Evolutionary conservation across 2,888 invertebrate species (phyloP).

Genomic region (Yponomeuta malinellus): DNA sequence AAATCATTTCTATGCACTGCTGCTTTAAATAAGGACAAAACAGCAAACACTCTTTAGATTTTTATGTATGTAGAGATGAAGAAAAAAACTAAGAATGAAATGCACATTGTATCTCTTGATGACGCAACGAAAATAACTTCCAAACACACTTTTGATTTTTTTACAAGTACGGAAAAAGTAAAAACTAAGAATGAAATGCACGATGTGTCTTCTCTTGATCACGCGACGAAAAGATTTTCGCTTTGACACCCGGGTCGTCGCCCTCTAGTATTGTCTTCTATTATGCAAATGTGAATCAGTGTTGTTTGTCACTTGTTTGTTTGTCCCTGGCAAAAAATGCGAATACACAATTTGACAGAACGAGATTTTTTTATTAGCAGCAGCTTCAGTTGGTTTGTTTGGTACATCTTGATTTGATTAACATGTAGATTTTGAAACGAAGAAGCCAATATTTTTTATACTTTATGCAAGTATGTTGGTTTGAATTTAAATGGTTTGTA

Average conservation of each 20-base stretch:
- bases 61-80: too few relatives aligned
- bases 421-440: background rate
- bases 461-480: too few relatives aligned
- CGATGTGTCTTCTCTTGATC: background rate
- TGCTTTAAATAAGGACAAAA: too few relatives aligned
- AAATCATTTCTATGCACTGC: too few relatives aligned
- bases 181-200: background rate
- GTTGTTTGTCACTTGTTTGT: slow-evolving; percentile 5
- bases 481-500: too few relatives aligned
- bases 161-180: too few relatives aligned
- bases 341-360: slow-evolving; percentile 8
- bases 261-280: background rate
- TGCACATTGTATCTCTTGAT: background rate
- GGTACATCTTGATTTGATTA: background rate
- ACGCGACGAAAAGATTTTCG: background rate
- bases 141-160: too few relatives aligned
- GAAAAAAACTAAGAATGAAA: background rate
- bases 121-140: background rate
- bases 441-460: background rate
- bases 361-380: background rate
- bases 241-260: background rate
- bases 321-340: background rate
- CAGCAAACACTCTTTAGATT: too few relatives aligned
- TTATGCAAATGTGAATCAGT: slow-evolving; percentile 12
- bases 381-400: too few relatives aligned